These are phyloP conservation scores for Danio albolineatus DNA, from an alignment of 2,797 vertebrate genomes.

Conservation along the genomic window DNA sequence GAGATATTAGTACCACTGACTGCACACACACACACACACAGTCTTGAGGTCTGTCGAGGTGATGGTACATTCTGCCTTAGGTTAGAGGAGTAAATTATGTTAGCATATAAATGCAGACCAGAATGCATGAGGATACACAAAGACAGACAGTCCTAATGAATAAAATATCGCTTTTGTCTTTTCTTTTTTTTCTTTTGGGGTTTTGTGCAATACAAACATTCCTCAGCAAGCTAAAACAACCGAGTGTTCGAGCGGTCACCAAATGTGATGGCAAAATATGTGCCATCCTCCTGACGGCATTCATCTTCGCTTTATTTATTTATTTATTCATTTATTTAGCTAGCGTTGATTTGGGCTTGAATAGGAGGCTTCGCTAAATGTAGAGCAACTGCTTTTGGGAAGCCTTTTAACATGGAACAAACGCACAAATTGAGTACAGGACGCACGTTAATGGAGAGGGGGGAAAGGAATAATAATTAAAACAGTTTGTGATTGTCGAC, in stretches of 20 bases:
- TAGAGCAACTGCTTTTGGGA: constrained; percentile 49
- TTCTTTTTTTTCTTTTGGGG: neutral
- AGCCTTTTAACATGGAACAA: constrained; percentile 53
- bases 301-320: constrained; percentile 51
- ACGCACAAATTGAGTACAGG: constrained; percentile 39
- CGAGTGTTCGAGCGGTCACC: constrained; percentile 28
- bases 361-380: constrained; percentile 47
- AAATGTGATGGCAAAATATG: constrained; percentile 47
- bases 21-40: constrained; percentile 28
- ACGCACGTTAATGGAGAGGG: constrained; percentile 36
- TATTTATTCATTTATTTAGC: constrained; percentile 44
- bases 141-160: constrained; percentile 51
- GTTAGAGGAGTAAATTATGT: constrained; percentile 57
- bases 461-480: neutral
- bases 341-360: constrained; percentile 46
- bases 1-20: constrained; percentile 45
- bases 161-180: constrained; percentile 53
- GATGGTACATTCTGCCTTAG: constrained; percentile 55
- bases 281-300: constrained; percentile 40
- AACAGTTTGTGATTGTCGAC: constrained; percentile 11
- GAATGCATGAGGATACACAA: constrained; percentile 38
- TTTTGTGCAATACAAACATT: constrained; percentile 37
- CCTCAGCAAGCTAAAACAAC: constrained; percentile 49
- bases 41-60: constrained; percentile 47
- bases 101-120: constrained; percentile 48